phyloP scores from a whole-genome alignment of 2,113 vertebrate species.

The Myodes glareolus region DNA sequence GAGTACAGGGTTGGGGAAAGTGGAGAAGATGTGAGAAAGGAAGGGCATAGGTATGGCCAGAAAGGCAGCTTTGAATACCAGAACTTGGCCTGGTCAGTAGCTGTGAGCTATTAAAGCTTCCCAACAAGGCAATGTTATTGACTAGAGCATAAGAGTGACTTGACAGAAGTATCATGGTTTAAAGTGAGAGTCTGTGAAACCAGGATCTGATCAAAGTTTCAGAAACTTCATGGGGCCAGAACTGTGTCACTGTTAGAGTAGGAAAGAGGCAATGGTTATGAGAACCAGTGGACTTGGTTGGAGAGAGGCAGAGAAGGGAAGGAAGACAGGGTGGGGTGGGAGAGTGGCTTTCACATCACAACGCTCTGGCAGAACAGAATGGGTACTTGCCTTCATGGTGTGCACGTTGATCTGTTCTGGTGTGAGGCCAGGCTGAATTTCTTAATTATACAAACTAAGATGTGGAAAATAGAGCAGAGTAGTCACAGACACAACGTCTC shows the following conservation, averaged over 20 bases:
- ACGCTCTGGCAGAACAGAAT: background rate
- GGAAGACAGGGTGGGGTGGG: too few species aligned
- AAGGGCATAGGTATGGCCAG: background rate
- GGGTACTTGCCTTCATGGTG: background rate
- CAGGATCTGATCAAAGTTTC: background rate
- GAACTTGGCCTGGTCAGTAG: background rate
- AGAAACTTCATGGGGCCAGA: background rate
- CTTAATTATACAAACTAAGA: conserved; percentile 25
- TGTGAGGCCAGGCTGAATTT: background rate
- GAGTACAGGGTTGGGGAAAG: background rate
- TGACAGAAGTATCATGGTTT: background rate
- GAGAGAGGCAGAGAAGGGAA: too few species aligned
- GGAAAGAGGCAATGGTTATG: background rate
- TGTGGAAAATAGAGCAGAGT: background rate
- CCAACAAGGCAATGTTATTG: background rate
- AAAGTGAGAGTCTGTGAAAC: background rate
- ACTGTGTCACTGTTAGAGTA: background rate
- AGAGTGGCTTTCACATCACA: background rate
- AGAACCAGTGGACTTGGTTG: background rate
- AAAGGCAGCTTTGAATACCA: background rate
- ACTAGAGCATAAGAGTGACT: too few species aligned
- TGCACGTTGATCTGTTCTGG: background rate
- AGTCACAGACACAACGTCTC: background rate
- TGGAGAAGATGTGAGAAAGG: background rate
- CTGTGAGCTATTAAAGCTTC: background rate